Evolutionary conservation across 2,797 vertebrate genomes (phyloP).

Genomic region (Setipinna tenuifilis): DNA sequence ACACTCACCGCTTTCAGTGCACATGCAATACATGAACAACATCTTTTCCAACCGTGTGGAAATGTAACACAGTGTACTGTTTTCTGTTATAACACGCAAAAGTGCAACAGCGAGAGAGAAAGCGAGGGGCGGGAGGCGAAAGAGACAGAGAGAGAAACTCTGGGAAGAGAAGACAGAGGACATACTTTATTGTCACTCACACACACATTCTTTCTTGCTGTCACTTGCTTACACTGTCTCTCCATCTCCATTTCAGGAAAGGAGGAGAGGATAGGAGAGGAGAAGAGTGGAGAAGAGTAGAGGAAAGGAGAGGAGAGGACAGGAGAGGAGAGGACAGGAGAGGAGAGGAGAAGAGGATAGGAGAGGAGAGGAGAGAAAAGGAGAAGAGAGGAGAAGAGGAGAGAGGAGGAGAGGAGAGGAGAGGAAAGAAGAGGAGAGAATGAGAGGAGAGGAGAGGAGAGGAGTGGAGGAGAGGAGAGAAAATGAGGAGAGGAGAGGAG

Average conservation of each 20-base stretch:
- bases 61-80: not conserved
- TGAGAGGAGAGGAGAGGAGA: too few relatives aligned
- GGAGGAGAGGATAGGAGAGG: too few relatives aligned
- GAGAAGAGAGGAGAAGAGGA: too few relatives aligned
- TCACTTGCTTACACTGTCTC: not conserved
- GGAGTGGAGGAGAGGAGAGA: too few relatives aligned
- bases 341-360: too few relatives aligned
- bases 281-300: too few relatives aligned
- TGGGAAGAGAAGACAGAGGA: not conserved
- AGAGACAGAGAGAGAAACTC: not conserved
- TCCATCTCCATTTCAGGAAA: not conserved
- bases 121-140: not conserved
- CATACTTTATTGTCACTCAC: not conserved
- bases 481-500: too few relatives aligned
- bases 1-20: not conserved
- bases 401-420: too few relatives aligned
- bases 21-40: slow-evolving; percentile 12
- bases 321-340: too few relatives aligned
- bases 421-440: too few relatives aligned
- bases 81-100: slow-evolving; percentile 13
- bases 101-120: not conserved
- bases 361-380: too few relatives aligned
- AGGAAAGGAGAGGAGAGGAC: too few relatives aligned
- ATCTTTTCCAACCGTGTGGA: not conserved
- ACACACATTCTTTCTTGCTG: not conserved